Conservation (phyloP, 2,113 vertebrate species). For the Phaethornis superciliosus region DNA sequence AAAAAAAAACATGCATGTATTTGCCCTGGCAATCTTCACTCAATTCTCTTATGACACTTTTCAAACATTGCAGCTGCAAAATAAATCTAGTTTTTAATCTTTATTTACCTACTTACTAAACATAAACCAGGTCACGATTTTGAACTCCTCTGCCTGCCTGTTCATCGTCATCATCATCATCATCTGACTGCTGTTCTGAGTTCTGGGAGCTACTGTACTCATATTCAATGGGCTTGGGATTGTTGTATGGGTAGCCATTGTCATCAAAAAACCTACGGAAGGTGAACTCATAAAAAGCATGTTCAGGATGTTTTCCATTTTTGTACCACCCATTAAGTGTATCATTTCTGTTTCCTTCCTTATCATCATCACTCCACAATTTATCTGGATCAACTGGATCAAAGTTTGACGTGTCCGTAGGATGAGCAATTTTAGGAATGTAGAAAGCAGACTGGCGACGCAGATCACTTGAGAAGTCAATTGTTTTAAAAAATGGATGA, state of each 20-base stretch:
- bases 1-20: not conserved
- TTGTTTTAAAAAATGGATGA: constrained; percentile 90
- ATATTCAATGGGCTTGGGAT: constrained; percentile 93
- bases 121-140: constrained; percentile 90
- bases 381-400: constrained; percentile 98
- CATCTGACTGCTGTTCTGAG: constrained; percentile 74
- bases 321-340: constrained; percentile 94
- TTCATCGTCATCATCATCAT: constrained; percentile 67
- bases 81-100: not conserved
- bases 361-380: constrained; percentile 89
- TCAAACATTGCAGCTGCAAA: constrained; percentile 44
- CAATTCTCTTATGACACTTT: constrained; percentile 25
- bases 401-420: constrained; percentile 96
- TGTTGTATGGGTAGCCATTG: constrained; percentile 97
- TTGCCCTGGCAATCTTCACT: constrained; percentile 46
- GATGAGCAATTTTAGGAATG: constrained; percentile 94
- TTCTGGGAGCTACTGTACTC: constrained; percentile 83
- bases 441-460: constrained; percentile 91
- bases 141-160: constrained; percentile 68
- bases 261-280: constrained; percentile 98
- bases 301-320: constrained; percentile 96
- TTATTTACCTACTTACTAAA: constrained; percentile 80
- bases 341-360: constrained; percentile 87
- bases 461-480: constrained; percentile 94
- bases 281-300: constrained; percentile 98